A percentile compares a stretch with the other conserved stretches of the same genome.
phyloP scores from a whole-genome alignment of 2,888 invertebrate species.

The Xanthia togata region DNA sequence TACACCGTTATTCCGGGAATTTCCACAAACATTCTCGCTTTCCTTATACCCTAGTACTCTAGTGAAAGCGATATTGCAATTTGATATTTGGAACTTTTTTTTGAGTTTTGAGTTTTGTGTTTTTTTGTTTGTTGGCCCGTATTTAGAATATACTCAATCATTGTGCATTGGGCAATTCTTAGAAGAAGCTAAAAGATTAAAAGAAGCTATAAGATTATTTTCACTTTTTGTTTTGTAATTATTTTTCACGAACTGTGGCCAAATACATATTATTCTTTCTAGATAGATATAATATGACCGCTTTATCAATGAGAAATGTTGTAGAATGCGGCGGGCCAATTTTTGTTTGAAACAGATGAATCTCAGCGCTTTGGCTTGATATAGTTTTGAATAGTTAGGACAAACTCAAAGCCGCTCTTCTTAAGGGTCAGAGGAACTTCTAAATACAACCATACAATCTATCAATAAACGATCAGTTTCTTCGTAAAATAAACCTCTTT shows the following conservation, averaged over 20 bases:
- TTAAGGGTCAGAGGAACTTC: not conserved
- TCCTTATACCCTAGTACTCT: slow-evolving; percentile 52
- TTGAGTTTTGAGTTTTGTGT: not conserved
- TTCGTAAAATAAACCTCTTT: not conserved
- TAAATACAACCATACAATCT: not conserved
- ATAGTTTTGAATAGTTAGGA: not conserved
- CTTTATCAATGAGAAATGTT: not conserved
- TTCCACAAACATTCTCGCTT: slow-evolving; percentile 37
- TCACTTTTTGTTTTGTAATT: too few relatives aligned
- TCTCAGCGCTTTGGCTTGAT: not conserved
- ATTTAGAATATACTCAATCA: not conserved
- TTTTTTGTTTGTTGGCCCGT: not conserved
- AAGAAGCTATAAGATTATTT: too few relatives aligned
- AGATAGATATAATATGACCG: too few relatives aligned
- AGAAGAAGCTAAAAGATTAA: too few relatives aligned
- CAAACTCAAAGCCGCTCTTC: not conserved
- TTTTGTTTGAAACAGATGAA: not conserved
- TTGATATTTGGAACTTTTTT: slow-evolving; percentile 24
- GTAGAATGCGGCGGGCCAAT: too few relatives aligned
- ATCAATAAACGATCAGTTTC: slow-evolving; percentile 11
- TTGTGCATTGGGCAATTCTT: not conserved
- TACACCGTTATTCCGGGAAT: slow-evolving; percentile 25
- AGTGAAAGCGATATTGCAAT: slow-evolving; percentile 32
- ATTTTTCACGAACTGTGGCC: too few relatives aligned
- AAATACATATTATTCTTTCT: too few relatives aligned